These are phyloP conservation scores for Phodopus roborovskii DNA, from an alignment of 2,113 vertebrate genomes.

Conservation along the genomic window DNA sequence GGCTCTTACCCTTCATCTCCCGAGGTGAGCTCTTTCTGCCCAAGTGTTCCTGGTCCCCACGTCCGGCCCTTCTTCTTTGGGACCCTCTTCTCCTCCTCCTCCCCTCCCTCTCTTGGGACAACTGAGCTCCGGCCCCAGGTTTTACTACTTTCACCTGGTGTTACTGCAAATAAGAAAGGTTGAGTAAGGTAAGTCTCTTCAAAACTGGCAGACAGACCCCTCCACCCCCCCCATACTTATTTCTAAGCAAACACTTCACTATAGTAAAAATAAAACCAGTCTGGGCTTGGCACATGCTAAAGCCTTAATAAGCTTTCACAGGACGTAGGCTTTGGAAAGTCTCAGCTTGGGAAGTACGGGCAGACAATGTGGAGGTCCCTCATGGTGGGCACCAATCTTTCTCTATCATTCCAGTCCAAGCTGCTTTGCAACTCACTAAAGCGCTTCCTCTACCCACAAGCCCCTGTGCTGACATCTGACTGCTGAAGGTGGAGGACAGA, in stretches of 20 bases:
- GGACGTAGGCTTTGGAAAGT: neutral
- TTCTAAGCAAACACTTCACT: neutral
- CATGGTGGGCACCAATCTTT: neutral
- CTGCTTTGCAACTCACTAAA: neutral
- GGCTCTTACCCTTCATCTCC: conserved; percentile 92
- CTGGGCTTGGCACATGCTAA: neutral
- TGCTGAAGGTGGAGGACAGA: neutral
- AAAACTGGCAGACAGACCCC: neutral
- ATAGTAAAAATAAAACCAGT: conserved; percentile 12
- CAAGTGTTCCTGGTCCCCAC: conserved; percentile 88
- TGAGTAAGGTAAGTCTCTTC: neutral
- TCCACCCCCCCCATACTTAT: neutral
- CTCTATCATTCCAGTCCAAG: neutral
- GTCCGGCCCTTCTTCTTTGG: conserved; percentile 94
- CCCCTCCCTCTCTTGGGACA: conserved; percentile 91
- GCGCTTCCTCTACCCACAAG: neutral
- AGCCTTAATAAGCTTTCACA: neutral
- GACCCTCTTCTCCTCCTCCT: conserved; percentile 93
- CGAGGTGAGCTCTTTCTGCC: conserved; percentile 89
- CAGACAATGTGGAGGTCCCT: neutral
- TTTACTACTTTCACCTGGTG: conserved; percentile 91
- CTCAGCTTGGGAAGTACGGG: neutral
- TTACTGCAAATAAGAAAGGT: conserved; percentile 87
- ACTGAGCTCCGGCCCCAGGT: conserved; percentile 90
- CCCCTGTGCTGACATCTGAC: neutral